A percentile compares a stretch with the other conserved stretches of the same genome.
These are phyloP conservation scores for Drosophila paulistorum DNA, from an alignment of 1,140 invertebrate genomes.

Conservation along the genomic window DNA sequence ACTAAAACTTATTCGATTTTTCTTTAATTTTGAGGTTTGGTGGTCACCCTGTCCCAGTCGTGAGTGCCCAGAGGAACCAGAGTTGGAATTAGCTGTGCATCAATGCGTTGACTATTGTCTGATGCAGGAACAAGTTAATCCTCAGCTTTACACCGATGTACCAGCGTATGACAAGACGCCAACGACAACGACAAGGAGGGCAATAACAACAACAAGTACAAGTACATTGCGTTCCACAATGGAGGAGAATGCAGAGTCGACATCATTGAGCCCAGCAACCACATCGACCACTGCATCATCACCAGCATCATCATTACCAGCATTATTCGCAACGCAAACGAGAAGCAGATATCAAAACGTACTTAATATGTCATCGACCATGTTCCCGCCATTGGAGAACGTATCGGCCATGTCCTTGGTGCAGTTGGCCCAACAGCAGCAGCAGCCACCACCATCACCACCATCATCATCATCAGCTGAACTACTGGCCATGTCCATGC, in stretches of 20 bases:
- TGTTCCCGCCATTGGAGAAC: constrained; percentile 74
- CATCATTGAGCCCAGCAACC: constrained; percentile 39
- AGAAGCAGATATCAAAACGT: constrained; percentile 82
- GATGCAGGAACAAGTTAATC: constrained; percentile 83
- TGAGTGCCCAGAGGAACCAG: constrained; percentile 89
- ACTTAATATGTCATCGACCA: constrained; percentile 83
- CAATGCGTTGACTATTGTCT: constrained; percentile 88
- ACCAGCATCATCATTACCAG: constrained; percentile 70
- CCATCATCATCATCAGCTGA: constrained; percentile 53
- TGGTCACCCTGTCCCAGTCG: constrained; percentile 90
- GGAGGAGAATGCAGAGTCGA: constrained; percentile 14
- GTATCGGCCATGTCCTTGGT: constrained; percentile 54
- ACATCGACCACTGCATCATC: constrained; percentile 54
- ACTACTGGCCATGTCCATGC: constrained; percentile 76
- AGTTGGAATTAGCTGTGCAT: constrained; percentile 88
- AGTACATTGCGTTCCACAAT: constrained; percentile 32
- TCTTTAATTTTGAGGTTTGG: constrained; percentile 85
- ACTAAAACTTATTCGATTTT: not conserved
- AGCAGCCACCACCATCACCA: constrained; percentile 35
- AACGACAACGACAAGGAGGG: constrained; percentile 33
- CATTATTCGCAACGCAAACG: constrained; percentile 74
- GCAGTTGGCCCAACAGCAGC: constrained; percentile 30
- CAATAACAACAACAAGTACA: constrained; percentile 22
- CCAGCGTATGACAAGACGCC: constrained; percentile 58
- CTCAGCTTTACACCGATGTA: constrained; percentile 68